Evolutionary conservation across 2,113 vertebrate species (phyloP).

Genomic region (Callithrix jacchus): DNA sequence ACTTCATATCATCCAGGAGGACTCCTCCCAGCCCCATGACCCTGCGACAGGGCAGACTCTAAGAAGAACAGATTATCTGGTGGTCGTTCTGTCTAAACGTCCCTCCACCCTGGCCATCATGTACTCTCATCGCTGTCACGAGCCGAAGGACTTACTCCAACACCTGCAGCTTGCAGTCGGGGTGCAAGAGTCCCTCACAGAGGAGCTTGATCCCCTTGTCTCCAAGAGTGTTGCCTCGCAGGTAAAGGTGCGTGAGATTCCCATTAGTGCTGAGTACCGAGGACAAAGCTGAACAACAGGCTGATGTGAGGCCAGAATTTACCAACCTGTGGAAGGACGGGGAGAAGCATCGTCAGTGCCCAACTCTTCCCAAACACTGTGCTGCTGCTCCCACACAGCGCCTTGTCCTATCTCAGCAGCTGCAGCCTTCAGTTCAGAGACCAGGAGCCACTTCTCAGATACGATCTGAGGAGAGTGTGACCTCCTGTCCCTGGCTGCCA

Average conservation of each 20-base stretch:
- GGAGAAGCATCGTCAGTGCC: background rate
- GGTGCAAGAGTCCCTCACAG: constrained; percentile 79
- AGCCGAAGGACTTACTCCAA: constrained; percentile 81
- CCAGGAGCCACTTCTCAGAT: background rate
- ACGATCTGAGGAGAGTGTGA: background rate
- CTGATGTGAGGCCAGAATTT: constrained; percentile 80
- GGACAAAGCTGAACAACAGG: constrained; percentile 73
- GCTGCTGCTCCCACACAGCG: background rate
- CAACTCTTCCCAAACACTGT: background rate
- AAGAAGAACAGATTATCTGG: background rate
- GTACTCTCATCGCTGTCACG: background rate
- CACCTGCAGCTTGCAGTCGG: constrained; percentile 80
- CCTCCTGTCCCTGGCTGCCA: background rate
- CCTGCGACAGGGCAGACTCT: background rate
- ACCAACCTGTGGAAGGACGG: constrained; percentile 63
- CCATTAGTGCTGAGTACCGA: constrained; percentile 65
- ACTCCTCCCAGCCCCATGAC: background rate
- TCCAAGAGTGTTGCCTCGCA: constrained; percentile 82
- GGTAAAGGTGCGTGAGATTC: constrained; percentile 82
- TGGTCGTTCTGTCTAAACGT: too few species aligned
- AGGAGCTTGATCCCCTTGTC: constrained; percentile 81
- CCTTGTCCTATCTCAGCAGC: background rate
- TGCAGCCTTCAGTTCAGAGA: background rate
- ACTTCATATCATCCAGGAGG: background rate
- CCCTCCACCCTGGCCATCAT: background rate